Base-by-base conservation (phyloP, 2,888 invertebrate species). In the Chesias legatella region DNA sequence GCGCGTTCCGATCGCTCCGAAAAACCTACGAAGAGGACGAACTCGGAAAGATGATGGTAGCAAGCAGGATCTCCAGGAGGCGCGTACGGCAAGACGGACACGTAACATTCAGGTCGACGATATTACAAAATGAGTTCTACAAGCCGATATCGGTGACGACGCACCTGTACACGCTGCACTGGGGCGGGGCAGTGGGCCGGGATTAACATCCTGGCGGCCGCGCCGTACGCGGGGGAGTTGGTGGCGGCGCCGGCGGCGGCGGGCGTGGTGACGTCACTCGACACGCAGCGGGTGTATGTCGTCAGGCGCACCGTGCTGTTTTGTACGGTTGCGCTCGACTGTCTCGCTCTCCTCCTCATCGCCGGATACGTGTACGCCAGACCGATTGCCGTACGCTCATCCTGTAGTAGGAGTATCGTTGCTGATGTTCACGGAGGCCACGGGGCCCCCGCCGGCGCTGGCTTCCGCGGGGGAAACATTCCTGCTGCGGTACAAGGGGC, bases 381-480 rank as follows among this genome's bases (percentile, higher is more conserved):
- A 40, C 44, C 53, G 0, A 49, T 58, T 79, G 6, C 48, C 68
- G 0, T 59, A 63, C 13, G 70, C 71, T 1, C 69, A 75, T 39
- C 71, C 70, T 1, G 44, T 53, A 5, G 54, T 81, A 33, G 82
- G 80, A 1, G 57, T 72, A 1, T n/a, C n/a, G n/a, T n/a, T 74
- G 0, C 74, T 91, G 45, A 90, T 90, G 56, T 77, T 86, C 10
- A 88, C 90, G 1, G 79, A 91, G 21, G 84, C 89, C 0, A 79
- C 90, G 1, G 92, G 93, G n/a, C n/a, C n/a, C 0, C 75, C 90
- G 1, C 76, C 91, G 5, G 91, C 93, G 0, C 58, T 94, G 21
- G 92, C 93, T 0, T 93, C 94, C 69, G 90, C 92, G 35, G 93
- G 93, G 0, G 94, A 94, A 67, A 73, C 94, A 3, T 93, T 92